Evolutionary conservation across 2,888 invertebrate genomes (phyloP).

Genomic region (Cantharis lateralis): DNA sequence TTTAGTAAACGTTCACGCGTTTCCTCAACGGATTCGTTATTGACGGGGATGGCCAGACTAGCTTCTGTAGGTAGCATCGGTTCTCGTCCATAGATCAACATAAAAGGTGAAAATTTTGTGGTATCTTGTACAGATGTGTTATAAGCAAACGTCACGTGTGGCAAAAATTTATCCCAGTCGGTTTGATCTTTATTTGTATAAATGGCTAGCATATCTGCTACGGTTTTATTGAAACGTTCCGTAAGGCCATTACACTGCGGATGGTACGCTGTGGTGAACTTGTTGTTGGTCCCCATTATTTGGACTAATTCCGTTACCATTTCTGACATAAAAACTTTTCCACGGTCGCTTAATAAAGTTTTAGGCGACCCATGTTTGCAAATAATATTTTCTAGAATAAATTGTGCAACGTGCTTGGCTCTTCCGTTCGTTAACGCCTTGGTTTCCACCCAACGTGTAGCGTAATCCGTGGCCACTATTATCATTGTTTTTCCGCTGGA

Average conservation of each 20-base stretch:
- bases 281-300: constrained; percentile 29
- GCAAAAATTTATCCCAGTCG: constrained; percentile 1
- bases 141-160: constrained; percentile 36
- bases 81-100: constrained; percentile 35
- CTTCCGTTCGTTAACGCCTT: constrained; percentile 30
- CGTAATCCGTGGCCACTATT: constrained; percentile 39
- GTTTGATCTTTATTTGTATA: constrained; percentile 4
- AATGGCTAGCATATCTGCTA: constrained; percentile 21
- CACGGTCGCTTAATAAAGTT: neutral
- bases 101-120: constrained; percentile 27
- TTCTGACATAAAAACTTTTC: constrained; percentile 5
- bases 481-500: constrained; percentile 34
- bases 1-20: neutral
- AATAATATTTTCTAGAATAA: constrained; percentile 22
- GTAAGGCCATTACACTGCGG: constrained; percentile 29
- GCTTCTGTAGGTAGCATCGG: constrained; percentile 32
- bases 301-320: constrained; percentile 33
- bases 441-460: constrained; percentile 36
- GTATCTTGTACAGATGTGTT: constrained; percentile 36
- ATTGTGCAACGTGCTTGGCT: constrained; percentile 28
- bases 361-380: constrained; percentile 8
- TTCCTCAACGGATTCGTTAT: neutral
- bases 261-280: constrained; percentile 2
- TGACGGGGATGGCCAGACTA: neutral
- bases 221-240: constrained; percentile 37